A percentile compares a stretch with the other conserved stretches of the same genome.
These are phyloP conservation scores for Macrotus californicus DNA, from an alignment of 2,113 vertebrate species.

Conservation along the genomic window DNA sequence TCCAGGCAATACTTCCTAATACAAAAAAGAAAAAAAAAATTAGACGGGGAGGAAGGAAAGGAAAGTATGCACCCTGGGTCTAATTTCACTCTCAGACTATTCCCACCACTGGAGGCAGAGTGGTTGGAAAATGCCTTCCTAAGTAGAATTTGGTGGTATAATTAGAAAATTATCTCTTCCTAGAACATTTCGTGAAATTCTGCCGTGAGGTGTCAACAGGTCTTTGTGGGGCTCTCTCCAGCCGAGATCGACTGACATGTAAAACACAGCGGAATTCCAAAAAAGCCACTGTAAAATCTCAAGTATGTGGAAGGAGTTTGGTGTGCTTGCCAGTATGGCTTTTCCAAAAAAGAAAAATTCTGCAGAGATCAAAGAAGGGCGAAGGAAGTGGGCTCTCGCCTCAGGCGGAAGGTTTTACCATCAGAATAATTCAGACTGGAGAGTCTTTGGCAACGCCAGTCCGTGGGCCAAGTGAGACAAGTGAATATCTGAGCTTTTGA, in stretches of 20 bases:
- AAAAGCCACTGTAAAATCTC: constrained; percentile 61
- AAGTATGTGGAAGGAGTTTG: constrained; percentile 59
- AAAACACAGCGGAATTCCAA: constrained; percentile 56
- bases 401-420: constrained; percentile 61
- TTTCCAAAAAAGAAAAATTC: constrained; percentile 55
- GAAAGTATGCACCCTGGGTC: constrained; percentile 35
- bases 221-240: constrained; percentile 40
- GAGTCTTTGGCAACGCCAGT: constrained; percentile 49
- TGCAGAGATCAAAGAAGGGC: constrained; percentile 50
- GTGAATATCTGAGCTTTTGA: constrained; percentile 8
- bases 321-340: constrained; percentile 53
- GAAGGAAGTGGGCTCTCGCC: constrained; percentile 50
- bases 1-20: constrained; percentile 7
- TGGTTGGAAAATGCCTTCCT: constrained; percentile 58
- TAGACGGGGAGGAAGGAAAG: constrained; percentile 18
- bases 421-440: constrained; percentile 65
- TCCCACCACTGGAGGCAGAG: constrained; percentile 34
- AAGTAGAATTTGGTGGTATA: constrained; percentile 65
- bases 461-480: not conserved
- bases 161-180: constrained; percentile 73
- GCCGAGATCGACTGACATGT: constrained; percentile 54
- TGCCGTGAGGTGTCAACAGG: constrained; percentile 69
- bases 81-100: constrained; percentile 59
- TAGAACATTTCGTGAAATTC: constrained; percentile 71
- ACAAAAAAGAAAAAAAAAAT: not conserved